Evolutionary conservation across 2,113 vertebrate species (phyloP).

Genomic region (Sphaerodactylus townsendi): DNA sequence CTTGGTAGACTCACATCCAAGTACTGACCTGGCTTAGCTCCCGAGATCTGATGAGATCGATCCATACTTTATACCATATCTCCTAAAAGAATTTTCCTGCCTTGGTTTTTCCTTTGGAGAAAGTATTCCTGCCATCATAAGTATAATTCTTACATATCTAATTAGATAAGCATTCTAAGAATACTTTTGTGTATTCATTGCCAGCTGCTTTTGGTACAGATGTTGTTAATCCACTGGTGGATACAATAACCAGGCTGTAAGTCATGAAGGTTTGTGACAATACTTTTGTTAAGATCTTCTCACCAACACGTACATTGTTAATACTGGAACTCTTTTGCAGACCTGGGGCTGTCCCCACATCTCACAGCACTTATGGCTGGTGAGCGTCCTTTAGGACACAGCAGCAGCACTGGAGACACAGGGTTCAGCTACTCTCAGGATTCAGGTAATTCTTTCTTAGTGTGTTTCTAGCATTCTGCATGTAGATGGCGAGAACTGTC

Average conservation of each 20-base stretch:
- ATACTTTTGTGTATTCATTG: background rate
- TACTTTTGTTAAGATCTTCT: background rate
- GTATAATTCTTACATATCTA: background rate
- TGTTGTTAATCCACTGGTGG: background rate
- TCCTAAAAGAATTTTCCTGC: background rate
- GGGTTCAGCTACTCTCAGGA: conserved; percentile 98
- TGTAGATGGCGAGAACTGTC: conserved; percentile 22
- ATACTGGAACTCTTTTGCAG: conserved; percentile 71
- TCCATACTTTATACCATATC: too few relatives aligned
- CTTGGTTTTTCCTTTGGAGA: conserved; percentile 3
- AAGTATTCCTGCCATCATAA: background rate
- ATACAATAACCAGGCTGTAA: background rate
- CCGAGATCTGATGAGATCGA: too few relatives aligned
- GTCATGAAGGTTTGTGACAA: background rate
- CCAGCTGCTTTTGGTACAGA: background rate
- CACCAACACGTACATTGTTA: background rate
- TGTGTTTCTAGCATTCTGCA: background rate
- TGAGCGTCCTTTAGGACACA: conserved; percentile 84
- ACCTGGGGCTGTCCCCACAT: conserved; percentile 96
- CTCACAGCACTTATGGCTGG: conserved; percentile 93
- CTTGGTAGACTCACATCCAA: too few relatives aligned
- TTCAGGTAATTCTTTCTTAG: conserved; percentile 80
- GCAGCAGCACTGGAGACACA: conserved; percentile 96
- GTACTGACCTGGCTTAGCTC: too few relatives aligned
- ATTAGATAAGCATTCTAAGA: background rate